A percentile compares a stretch with the other conserved stretches of the same genome.
Evolutionary conservation across 2,113 vertebrate species (phyloP).

Genomic region (Leucosticte australis): DNA sequence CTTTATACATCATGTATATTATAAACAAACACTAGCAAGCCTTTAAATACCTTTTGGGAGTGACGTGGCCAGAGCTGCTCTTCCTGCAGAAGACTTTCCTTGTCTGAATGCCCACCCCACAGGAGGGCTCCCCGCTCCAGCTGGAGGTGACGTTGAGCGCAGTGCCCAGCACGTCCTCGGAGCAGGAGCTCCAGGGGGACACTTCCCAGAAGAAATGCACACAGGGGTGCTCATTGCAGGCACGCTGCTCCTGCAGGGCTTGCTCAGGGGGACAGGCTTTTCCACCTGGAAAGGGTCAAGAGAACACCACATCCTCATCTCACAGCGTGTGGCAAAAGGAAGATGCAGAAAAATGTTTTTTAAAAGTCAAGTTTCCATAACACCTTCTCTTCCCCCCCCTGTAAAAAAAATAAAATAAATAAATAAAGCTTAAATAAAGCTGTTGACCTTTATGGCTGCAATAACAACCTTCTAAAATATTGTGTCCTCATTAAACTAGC

Average conservation of each 20-base stretch:
- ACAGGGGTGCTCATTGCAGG: slow-evolving; percentile 87
- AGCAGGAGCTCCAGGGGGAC: slow-evolving; percentile 85
- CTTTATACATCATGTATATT: rapidly evolving
- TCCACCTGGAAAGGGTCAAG: slow-evolving; percentile 72
- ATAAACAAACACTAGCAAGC: neutral
- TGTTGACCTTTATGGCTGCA: slow-evolving; percentile 43
- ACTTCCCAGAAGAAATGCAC: slow-evolving; percentile 86
- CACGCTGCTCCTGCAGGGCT: slow-evolving; percentile 85
- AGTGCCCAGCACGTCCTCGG: slow-evolving; percentile 66
- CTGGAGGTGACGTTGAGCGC: slow-evolving; percentile 70
- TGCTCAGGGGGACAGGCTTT: slow-evolving; percentile 83
- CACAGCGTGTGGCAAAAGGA: neutral
- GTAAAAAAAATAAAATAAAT: neutral
- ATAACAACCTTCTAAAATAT: slow-evolving; percentile 55
- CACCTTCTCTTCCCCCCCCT: rapidly evolving
- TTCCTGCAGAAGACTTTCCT: slow-evolving; percentile 87
- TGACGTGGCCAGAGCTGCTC: slow-evolving; percentile 81
- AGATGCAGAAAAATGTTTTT: neutral
- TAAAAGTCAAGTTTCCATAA: neutral
- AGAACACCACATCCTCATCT: neutral
- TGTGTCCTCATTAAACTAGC: slow-evolving; percentile 55
- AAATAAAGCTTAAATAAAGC: slow-evolving; percentile 32
- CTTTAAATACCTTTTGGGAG: slow-evolving; percentile 84
- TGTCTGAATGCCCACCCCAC: slow-evolving; percentile 84
- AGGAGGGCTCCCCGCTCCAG: slow-evolving; percentile 73